These are phyloP conservation scores for Oxyteleia sp. DNA, from an alignment of 2,888 invertebrate species.

Conservation along the genomic window DNA sequence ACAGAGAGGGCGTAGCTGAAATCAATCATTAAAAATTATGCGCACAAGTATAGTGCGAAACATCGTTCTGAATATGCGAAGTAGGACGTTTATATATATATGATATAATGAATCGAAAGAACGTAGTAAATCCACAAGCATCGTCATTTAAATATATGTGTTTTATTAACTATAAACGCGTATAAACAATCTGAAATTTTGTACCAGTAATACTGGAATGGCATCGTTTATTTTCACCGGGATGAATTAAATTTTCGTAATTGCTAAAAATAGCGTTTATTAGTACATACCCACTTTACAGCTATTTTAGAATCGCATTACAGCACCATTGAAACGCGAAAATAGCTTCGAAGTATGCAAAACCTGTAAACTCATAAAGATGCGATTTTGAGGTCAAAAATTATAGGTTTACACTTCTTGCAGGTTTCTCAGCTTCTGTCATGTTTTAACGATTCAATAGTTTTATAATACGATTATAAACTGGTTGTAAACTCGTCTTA, in stretches of 20 bases:
- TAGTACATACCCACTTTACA: conserved; percentile 34
- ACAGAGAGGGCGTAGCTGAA: conserved; percentile 24
- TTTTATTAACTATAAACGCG: conserved; percentile 34
- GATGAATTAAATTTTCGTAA: conserved; percentile 20
- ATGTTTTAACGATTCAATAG: conserved; percentile 45
- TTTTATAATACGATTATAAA: conserved; percentile 65
- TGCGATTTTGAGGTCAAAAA: too few species aligned
- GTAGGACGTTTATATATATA: background rate
- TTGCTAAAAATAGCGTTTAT: conserved; percentile 25
- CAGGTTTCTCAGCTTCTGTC: too few species aligned
- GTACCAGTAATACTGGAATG: background rate
- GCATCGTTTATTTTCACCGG: conserved; percentile 14
- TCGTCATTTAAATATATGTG: background rate
- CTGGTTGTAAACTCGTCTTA: conserved; percentile 50
- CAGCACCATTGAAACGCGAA: conserved; percentile 20
- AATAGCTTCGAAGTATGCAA: conserved; percentile 7
- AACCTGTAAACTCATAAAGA: too few species aligned
- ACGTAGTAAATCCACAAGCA: too few species aligned
- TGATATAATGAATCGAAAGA: conserved; percentile 4
- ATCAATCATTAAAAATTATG: conserved; percentile 26
- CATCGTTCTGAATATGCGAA: background rate
- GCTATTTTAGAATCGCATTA: conserved; percentile 39
- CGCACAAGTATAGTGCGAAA: background rate
- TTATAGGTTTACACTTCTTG: too few species aligned
- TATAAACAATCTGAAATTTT: conserved; percentile 9